These are phyloP conservation scores for Coryphaenoides rupestris DNA, from an alignment of 2,113 vertebrate genomes.

Conservation along the genomic window DNA sequence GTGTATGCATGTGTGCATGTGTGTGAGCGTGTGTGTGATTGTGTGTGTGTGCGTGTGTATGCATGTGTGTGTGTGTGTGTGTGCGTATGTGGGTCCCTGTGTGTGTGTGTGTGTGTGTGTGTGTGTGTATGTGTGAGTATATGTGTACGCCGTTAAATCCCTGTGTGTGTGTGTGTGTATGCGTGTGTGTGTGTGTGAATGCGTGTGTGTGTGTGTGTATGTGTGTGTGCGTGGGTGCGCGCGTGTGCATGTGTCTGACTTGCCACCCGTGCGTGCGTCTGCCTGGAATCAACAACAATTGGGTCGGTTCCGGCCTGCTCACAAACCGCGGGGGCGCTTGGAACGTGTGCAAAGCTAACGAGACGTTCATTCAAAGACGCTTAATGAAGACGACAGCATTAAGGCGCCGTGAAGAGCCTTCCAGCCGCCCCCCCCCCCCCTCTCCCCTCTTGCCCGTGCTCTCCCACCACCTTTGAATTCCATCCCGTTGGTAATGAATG, in stretches of 20 bases:
- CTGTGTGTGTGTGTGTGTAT: too few species aligned
- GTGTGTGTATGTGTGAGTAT: too few species aligned
- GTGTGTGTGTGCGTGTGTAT: too few species aligned
- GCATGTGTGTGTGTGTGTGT: too few species aligned
- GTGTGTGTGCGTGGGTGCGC: too few species aligned
- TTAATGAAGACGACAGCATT: constrained; percentile 49
- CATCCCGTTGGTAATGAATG: constrained; percentile 25
- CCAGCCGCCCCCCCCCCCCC: constrained; percentile 15
- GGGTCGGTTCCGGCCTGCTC: constrained; percentile 8
- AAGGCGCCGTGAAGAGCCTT: constrained; percentile 32
- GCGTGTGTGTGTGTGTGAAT: too few species aligned
- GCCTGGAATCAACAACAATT: neutral
- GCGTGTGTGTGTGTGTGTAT: too few species aligned
- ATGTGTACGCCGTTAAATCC: too few species aligned
- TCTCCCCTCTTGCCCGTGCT: constrained; percentile 15
- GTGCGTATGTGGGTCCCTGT: too few species aligned
- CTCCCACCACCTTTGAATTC: constrained; percentile 20
- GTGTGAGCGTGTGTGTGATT: too few species aligned
- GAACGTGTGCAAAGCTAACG: constrained; percentile 30
- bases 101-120: too few species aligned
- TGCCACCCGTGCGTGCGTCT: constrained; percentile 1
- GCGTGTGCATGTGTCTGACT: neutral
- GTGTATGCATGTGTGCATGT: too few species aligned
- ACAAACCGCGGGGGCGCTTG: constrained; percentile 27
- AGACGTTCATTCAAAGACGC: constrained; percentile 35